Evolutionary conservation across 2,113 vertebrate species (phyloP), one percentile per base, ranked within the genome.

Genomic region (Ranitomeya imitator): DNA sequence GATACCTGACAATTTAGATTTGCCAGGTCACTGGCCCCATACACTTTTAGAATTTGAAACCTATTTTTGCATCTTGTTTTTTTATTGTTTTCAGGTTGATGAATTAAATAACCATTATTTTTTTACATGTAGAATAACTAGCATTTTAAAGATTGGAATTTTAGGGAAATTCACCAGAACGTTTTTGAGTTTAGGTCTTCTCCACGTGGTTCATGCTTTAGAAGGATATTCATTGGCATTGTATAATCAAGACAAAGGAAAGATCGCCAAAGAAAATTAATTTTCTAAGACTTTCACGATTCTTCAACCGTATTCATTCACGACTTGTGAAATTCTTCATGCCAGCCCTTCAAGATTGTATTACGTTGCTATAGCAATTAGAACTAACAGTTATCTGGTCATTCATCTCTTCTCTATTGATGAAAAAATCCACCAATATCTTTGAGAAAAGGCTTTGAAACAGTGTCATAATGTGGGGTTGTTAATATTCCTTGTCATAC

Each of bases 391-490:
- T 60, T 37, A 81, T 59, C n/a, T 11, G 23, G 79, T 12, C 26
- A 61, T 81, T 81, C 18, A 37, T 81, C 79, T 60, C 57, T 60
- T 37, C 18, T 26, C 21, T 59, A 57, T 57, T 23, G 77, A 79
- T 23, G 77, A 79, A 23, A 23, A 8, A 79, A 31, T 60, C 79
- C 79, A 31, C 57, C 73, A 76, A 76, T 11, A 9, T 51, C 37
- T 10, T 16, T 18, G 21, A 80, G 55, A 31, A 5, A 60, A 15
- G 54, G 7, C 7, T n/a, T 31, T 6, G 23, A 8, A 60, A 37
- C n/a, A 59, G n/a, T 26, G n/a, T 81, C 59, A 61, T 60, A 81
- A 81, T 81, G 26, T 60, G 57, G 23, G 79, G 79, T 60, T 81
- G 57, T 81, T 81, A 60, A 60, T 81, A 18, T 31, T 60, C 55